These are phyloP conservation scores for Neelides folsomi DNA, from an alignment of 2,888 invertebrate species.

Conservation along the genomic window DNA sequence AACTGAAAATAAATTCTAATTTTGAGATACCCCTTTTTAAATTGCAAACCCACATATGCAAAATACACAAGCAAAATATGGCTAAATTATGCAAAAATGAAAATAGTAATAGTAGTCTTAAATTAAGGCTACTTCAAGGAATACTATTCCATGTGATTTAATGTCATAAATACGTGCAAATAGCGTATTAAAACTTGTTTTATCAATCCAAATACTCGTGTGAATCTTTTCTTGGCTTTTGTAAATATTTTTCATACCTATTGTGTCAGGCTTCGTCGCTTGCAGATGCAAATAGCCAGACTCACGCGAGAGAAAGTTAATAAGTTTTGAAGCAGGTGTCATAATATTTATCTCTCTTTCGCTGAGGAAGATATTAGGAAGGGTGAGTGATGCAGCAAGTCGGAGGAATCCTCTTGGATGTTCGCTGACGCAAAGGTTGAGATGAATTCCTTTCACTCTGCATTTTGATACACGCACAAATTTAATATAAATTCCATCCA, in stretches of 20 bases:
- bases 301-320: conserved; percentile 37
- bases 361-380: conserved; percentile 32
- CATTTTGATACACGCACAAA: background rate
- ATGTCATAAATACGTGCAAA: no score
- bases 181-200: no score
- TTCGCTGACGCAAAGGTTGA: conserved; percentile 47
- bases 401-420: conserved; percentile 34
- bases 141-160: no score
- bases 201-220: background rate
- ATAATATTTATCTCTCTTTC: conserved; percentile 32
- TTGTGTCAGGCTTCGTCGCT: conserved; percentile 75
- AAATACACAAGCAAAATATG: no score
- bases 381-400: conserved; percentile 33
- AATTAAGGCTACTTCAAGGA: no score
- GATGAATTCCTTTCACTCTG: conserved; percentile 47
- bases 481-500: background rate
- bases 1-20: no score
- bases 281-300: conserved; percentile 56
- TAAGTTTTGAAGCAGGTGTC: conserved; percentile 32
- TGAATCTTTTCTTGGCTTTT: background rate
- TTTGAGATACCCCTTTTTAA: no score
- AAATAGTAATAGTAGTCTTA: no score
- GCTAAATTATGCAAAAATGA: no score
- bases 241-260: conserved; percentile 47
- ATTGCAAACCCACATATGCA: no score